Evolutionary conservation across 2,797 vertebrate genomes (phyloP).

Genomic region (Chiloscyllium punctatum): DNA sequence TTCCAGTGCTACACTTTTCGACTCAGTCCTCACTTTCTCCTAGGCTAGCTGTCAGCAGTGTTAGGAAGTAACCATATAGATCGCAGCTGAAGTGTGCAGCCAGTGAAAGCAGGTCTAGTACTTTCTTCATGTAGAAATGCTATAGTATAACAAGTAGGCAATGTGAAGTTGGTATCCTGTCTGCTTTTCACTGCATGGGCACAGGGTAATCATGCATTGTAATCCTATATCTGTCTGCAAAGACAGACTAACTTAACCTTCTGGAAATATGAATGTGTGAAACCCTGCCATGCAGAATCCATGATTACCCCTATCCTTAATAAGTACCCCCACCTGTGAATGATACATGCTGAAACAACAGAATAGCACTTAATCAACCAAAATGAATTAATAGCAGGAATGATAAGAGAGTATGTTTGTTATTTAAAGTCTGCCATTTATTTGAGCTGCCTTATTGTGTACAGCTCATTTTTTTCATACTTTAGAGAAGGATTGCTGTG

Average conservation of each 20-base stretch:
- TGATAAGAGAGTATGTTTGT: not conserved
- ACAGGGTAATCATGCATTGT: not conserved
- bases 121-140: not conserved
- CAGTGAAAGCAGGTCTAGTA: not conserved
- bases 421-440: not conserved
- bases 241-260: not conserved
- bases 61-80: not conserved
- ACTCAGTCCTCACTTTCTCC: no score
- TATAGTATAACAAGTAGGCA: not conserved
- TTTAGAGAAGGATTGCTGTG: not conserved
- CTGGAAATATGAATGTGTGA: not conserved
- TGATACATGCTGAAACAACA: not conserved
- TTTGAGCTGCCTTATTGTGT: not conserved
- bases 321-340: not conserved
- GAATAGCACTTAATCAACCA: not conserved
- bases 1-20: no score
- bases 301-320: not conserved
- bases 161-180: not conserved
- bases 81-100: not conserved
- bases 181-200: not conserved
- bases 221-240: not conserved
- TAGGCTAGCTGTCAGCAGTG: no score
- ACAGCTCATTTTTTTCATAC: not conserved
- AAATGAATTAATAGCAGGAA: not conserved
- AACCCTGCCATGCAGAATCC: not conserved